These are phyloP conservation scores for Leptoclinus maculatus DNA, from an alignment of 2,797 vertebrate species.

Conservation along the genomic window DNA sequence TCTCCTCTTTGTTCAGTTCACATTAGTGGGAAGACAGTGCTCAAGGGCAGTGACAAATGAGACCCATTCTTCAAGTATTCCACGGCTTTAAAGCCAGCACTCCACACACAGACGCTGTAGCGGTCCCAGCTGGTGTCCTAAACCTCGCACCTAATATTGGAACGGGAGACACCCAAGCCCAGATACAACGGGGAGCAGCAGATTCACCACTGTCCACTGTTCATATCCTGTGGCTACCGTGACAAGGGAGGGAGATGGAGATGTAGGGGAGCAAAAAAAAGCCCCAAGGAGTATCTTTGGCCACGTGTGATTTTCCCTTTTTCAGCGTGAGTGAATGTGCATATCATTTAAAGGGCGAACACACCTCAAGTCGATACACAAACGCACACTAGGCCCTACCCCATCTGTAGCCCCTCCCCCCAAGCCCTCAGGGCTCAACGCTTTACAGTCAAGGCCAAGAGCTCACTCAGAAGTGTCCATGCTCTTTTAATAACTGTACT, in stretches of 20 bases:
- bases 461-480: conserved; percentile 63
- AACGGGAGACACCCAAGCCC: conserved; percentile 51
- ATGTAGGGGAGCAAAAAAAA: conserved; percentile 51
- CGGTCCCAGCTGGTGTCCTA: conserved; percentile 40
- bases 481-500: conserved; percentile 94
- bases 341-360: conserved; percentile 83
- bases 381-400: conserved; percentile 76
- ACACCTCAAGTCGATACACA: conserved; percentile 71
- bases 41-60: conserved; percentile 90
- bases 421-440: conserved; percentile 63
- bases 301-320: conserved; percentile 87
- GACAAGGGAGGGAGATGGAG: conserved; percentile 63
- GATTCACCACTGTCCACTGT: conserved; percentile 56
- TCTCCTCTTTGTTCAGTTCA: conserved; percentile 88
- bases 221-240: conserved; percentile 62
- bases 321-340: conserved; percentile 77
- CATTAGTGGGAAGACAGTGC: conserved; percentile 95
- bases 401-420: conserved; percentile 43
- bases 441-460: conserved; percentile 76
- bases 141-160: conserved; percentile 56
- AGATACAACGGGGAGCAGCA: conserved; percentile 55
- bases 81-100: conserved; percentile 63
- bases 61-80: conserved; percentile 98
- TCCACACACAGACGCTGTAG: conserved; percentile 31
- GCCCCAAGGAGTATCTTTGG: conserved; percentile 89